phyloP scores from a whole-genome alignment of 2,888 invertebrate species.

The Portevinia maculata region DNA sequence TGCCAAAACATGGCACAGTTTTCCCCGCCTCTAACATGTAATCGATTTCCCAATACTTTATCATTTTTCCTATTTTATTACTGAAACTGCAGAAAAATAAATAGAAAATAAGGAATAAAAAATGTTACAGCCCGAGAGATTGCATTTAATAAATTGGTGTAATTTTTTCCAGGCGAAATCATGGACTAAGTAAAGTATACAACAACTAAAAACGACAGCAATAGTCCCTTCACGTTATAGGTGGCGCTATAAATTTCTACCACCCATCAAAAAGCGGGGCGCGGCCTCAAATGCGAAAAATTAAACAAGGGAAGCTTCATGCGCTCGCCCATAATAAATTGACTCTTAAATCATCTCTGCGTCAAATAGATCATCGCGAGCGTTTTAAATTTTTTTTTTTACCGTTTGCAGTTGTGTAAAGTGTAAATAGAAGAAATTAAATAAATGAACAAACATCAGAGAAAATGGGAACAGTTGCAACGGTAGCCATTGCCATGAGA shows the following conservation, averaged over 20 bases:
- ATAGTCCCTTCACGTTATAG: slow-evolving; percentile 51
- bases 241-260: slow-evolving; percentile 65
- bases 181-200: slow-evolving; percentile 50
- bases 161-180: slow-evolving; percentile 62
- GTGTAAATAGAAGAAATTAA: slow-evolving; percentile 34
- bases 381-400: slow-evolving; percentile 31
- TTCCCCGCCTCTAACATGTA: background rate
- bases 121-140: slow-evolving; percentile 35
- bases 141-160: slow-evolving; percentile 66
- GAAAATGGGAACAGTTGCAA: slow-evolving; percentile 50
- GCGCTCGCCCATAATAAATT: slow-evolving; percentile 67
- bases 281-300: slow-evolving; percentile 68
- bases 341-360: slow-evolving; percentile 72
- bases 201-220: slow-evolving; percentile 31
- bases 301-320: slow-evolving; percentile 65
- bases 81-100: background rate
- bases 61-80: slow-evolving; percentile 30
- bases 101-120: slow-evolving; percentile 17
- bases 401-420: slow-evolving; percentile 26
- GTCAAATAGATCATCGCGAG: slow-evolving; percentile 71
- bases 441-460: slow-evolving; percentile 10
- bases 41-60: slow-evolving; percentile 42
- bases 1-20: slow-evolving; percentile 44
- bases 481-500: slow-evolving; percentile 26
- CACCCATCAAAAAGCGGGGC: slow-evolving; percentile 62